These are phyloP conservation scores for Clupea harengus DNA, from an alignment of 2,113 vertebrate species.

Conservation along the genomic window DNA sequence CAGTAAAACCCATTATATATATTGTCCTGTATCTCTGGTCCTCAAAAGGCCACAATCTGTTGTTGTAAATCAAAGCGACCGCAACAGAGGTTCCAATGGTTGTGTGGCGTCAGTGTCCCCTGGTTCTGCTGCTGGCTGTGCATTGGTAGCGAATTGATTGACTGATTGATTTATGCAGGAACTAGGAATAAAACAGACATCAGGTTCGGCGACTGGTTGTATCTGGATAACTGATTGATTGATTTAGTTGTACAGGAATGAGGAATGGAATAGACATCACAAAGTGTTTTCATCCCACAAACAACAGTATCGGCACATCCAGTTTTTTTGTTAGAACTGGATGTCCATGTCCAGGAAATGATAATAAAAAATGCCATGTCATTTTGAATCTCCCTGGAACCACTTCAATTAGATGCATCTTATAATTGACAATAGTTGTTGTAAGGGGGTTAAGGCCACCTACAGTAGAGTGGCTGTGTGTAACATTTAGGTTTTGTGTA, in stretches of 20 bases:
- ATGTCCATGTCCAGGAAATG: not conserved
- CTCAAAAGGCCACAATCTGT: slow-evolving; percentile 13
- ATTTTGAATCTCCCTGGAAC: not conserved
- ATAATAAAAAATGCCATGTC: not conserved
- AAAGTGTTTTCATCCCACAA: no score
- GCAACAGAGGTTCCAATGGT: not conserved
- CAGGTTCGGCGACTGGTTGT: not conserved
- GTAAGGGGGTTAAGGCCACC: not conserved
- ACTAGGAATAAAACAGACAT: no score
- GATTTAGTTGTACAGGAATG: not conserved
- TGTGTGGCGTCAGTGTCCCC: not conserved
- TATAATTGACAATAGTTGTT: no score
- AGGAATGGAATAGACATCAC: no score
- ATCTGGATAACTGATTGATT: not conserved
- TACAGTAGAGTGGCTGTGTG: not conserved
- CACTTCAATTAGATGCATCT: not conserved
- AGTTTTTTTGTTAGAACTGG: no score
- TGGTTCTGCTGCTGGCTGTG: not conserved
- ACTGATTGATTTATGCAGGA: not conserved
- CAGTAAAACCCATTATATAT: slow-evolving; percentile 10
- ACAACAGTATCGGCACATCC: no score
- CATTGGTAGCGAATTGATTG: not conserved
- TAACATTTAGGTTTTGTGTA: no score
- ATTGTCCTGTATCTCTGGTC: not conserved
- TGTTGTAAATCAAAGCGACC: not conserved